phyloP scores from a whole-genome alignment of 1,140 invertebrate species.

The Sitophilus oryzae region DNA sequence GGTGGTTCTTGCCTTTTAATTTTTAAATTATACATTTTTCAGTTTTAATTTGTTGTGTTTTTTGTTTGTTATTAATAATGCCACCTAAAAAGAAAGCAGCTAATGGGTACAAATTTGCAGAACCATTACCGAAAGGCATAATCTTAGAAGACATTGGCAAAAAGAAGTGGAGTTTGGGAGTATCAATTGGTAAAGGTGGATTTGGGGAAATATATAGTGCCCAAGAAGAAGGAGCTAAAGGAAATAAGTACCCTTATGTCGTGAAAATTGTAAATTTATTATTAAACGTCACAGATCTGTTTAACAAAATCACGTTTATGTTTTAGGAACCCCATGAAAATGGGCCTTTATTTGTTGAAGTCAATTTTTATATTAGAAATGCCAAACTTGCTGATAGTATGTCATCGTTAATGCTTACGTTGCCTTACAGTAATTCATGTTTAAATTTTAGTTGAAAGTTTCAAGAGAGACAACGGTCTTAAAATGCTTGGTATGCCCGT shows the following conservation, averaged over 20 bases:
- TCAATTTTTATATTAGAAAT: slow-evolving; percentile 88
- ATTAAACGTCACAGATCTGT: neutral
- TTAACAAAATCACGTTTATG: slow-evolving; percentile 7
- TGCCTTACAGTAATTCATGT: neutral
- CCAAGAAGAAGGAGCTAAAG: slow-evolving; percentile 49
- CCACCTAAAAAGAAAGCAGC: slow-evolving; percentile 30
- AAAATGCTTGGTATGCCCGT: slow-evolving; percentile 78
- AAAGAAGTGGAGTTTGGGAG: slow-evolving; percentile 80
- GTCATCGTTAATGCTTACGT: neutral
- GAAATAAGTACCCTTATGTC: slow-evolving; percentile 58
- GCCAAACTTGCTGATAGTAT: slow-evolving; percentile 63
- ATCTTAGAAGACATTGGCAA: slow-evolving; percentile 67
- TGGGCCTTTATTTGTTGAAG: slow-evolving; percentile 92
- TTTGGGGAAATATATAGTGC: slow-evolving; percentile 90
- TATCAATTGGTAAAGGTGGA: slow-evolving; percentile 84
- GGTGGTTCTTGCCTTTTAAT: too few relatives aligned
- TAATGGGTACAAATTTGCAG: slow-evolving; percentile 67
- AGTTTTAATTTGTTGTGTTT: slow-evolving; percentile 1
- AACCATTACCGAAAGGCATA: slow-evolving; percentile 69
- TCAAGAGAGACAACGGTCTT: slow-evolving; percentile 65
- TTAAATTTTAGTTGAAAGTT: slow-evolving; percentile 64
- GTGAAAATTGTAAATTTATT: slow-evolving; percentile 66
- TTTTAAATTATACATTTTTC: too few relatives aligned
- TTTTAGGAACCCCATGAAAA: slow-evolving; percentile 83
- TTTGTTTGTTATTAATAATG: slow-evolving; percentile 11